Conservation (phyloP, 2,113 vertebrate genomes). For the Phalacrocorax aristotelis region DNA sequence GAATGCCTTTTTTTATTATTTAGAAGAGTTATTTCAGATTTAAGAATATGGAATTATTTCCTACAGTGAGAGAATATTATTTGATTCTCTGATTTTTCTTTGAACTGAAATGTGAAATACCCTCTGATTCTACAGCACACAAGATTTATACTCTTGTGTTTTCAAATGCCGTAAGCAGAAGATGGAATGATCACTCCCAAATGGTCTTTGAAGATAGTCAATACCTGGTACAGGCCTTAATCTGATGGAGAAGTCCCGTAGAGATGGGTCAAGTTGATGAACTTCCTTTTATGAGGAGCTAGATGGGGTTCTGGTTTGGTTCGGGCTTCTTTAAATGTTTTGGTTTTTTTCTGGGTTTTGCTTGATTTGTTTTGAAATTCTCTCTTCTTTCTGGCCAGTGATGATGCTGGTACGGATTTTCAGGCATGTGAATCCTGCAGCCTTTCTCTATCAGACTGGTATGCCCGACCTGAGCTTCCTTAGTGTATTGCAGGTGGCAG, state of each 20-base stretch:
- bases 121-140: background rate
- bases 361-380: background rate
- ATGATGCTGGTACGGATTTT: background rate
- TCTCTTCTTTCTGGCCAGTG: background rate
- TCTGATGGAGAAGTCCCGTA: background rate
- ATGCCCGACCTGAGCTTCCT: fast-evolving
- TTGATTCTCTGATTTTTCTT: background rate
- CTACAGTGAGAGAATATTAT: background rate
- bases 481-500: background rate
- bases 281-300: background rate
- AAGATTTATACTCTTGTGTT: background rate
- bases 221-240: background rate
- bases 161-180: background rate
- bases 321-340: background rate
- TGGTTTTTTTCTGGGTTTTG: background rate
- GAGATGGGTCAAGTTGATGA: background rate
- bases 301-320: background rate
- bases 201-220: background rate
- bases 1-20: background rate
- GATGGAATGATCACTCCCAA: background rate
- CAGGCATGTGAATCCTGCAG: background rate
- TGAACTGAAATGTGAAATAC: background rate
- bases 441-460: background rate
- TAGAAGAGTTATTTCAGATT: background rate
- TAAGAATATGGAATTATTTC: background rate